Conservation (phyloP, 37 sponge, comb jelly and placozoan species). For the Halichondria panicea region DNA sequence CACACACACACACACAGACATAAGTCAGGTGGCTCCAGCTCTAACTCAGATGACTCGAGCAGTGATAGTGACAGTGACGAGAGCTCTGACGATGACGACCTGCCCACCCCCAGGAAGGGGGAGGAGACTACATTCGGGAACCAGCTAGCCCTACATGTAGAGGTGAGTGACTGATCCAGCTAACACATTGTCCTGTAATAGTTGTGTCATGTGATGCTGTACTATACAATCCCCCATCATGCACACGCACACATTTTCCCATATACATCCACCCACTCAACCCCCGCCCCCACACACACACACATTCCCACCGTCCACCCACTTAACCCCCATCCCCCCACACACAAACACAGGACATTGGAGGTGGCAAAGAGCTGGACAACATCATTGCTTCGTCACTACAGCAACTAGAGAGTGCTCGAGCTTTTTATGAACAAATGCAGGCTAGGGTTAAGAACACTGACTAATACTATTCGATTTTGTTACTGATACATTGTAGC, state of each 20-base stretch:
- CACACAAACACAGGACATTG: conserved; percentile 20
- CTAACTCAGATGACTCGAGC: conserved; percentile 2
- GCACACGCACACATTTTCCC: too few relatives aligned
- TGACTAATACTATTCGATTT: neutral
- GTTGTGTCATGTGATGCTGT: too few relatives aligned
- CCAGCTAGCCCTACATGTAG: conserved; percentile 4
- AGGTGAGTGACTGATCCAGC: neutral
- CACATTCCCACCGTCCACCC: neutral
- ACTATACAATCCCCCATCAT: too few relatives aligned
- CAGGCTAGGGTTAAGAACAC: conserved; percentile 58
- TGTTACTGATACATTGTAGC: neutral
- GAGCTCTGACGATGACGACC: neutral
- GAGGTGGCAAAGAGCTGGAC: conserved; percentile 58
- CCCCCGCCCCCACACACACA: neutral
- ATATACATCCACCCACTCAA: neutral
- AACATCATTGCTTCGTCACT: conserved; percentile 80
- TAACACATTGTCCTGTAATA: too few relatives aligned
- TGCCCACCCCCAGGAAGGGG: neutral
- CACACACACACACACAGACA: neutral
- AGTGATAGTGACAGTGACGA: neutral
- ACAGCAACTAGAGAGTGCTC: conserved; percentile 72
- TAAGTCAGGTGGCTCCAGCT: neutral
- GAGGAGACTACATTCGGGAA: conserved; percentile 18
- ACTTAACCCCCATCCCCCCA: conserved; percentile 11
- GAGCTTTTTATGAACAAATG: conserved; percentile 80